Evolutionary conservation across 2,113 vertebrate species (phyloP).

Genomic region (Numida meleagris): DNA sequence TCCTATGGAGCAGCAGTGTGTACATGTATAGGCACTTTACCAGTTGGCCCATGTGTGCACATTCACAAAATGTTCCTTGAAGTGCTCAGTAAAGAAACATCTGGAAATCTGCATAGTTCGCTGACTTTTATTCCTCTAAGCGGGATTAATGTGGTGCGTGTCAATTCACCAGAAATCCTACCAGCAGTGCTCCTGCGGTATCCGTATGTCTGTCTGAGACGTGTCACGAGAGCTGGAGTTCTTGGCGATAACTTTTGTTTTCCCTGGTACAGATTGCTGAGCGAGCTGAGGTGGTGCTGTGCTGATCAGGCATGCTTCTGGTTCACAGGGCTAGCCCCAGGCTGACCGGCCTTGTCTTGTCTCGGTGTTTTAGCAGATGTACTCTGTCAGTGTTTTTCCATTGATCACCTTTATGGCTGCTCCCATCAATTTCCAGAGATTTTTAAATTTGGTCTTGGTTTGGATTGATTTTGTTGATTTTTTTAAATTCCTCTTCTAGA

Average conservation of each 20-base stretch:
- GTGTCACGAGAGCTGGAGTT: neutral
- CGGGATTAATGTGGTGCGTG: neutral
- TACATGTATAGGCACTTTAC: neutral
- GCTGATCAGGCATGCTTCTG: neutral
- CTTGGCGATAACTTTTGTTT: neutral
- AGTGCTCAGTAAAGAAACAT: neutral
- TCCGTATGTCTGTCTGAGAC: neutral
- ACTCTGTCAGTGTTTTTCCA: neutral
- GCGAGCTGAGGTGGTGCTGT: neutral
- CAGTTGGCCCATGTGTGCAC: neutral
- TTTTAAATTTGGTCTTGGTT: neutral
- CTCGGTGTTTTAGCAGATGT: neutral
- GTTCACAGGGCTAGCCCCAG: neutral
- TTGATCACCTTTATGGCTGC: neutral
- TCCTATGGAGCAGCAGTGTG: neutral
- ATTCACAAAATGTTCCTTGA: neutral
- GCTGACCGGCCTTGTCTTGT: rapidly evolving
- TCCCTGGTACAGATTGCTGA: neutral
- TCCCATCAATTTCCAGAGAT: neutral
- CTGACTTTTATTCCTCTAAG: neutral
- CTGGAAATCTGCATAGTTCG: neutral
- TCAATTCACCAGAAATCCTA: neutral
- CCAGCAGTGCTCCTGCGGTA: neutral
- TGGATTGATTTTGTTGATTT: neutral
- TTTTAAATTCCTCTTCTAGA: neutral